Evolutionary conservation across 2,113 vertebrate genomes (phyloP).

Genomic region (Phocoena sinus): DNA sequence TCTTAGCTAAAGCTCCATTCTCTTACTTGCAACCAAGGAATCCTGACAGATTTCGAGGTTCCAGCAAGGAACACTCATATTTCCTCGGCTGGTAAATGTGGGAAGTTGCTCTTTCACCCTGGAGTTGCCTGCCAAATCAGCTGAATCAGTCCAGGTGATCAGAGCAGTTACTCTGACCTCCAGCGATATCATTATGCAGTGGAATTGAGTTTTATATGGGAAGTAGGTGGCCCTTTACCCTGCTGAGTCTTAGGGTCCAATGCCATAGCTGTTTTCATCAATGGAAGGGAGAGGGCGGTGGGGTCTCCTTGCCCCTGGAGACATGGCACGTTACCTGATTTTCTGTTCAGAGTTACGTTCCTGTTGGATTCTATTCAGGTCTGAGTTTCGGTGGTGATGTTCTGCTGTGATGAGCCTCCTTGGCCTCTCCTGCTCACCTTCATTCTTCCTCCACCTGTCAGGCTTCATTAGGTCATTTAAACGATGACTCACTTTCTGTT

Average conservation of each 20-base stretch:
- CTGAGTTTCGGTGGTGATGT: constrained; percentile 32
- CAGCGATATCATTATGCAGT: background rate
- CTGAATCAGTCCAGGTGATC: background rate
- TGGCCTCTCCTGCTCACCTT: background rate
- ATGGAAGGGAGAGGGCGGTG: background rate
- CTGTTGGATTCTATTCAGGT: constrained; percentile 49
- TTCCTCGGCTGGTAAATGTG: background rate
- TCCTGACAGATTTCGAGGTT: background rate
- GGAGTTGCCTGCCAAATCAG: background rate
- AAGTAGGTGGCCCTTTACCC: background rate
- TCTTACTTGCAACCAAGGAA: background rate
- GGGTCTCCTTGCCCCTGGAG: background rate
- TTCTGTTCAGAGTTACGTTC: constrained; percentile 50
- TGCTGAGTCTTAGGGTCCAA: background rate
- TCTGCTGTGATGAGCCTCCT: background rate
- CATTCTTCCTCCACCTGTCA: background rate
- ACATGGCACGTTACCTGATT: constrained; percentile 55
- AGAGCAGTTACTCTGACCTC: background rate
- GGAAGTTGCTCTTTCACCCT: background rate
- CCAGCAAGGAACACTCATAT: background rate
- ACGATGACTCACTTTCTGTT: background rate
- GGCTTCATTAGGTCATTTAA: constrained; percentile 58
- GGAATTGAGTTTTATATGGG: background rate
- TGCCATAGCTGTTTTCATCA: background rate
- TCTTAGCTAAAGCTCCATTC: background rate